Base-by-base conservation (phyloP, 1,140 invertebrate species). In the Drosophila kikkawai region DNA sequence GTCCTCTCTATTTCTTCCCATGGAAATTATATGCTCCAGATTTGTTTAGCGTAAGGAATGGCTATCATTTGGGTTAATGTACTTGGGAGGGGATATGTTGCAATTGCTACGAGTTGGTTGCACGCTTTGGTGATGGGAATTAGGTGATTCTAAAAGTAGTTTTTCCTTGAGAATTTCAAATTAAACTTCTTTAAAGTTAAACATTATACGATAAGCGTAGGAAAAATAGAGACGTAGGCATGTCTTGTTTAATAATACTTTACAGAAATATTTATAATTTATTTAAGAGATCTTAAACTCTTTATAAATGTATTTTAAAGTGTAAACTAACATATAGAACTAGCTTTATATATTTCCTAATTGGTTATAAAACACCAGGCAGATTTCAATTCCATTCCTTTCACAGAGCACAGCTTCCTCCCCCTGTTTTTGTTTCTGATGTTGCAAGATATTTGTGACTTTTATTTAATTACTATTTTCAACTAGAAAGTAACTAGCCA, bases 21-120 rank as follows among this genome's bases (percentile, higher is more conserved):
- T 47, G 73, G 15, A 75, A 64, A 75, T 75, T 36, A 75, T 66
- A 76, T 58, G 53, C 42, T 39, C 17, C 19, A 50, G 75, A 77
- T 77, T 77, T 77, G 75, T 77, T 77, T 68, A 60, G 56, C 55
- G 57, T 77, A 53, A 60, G 56, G 48, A 77, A 68, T 68, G 42
- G 58, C 41, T 26, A 59, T 76, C 74, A 77, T 59, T 77, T 55
- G 42, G 75, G 41, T 55, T 68, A 67, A 76, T 65, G 41, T 58
- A 17, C 22, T 26, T 34, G 17, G 36, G 36, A 29, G 45, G 36
- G 36, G 45, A 67, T 34, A 67, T 68, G 61, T 39, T n/a, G 63
- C 39, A 17, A 63, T 63, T 41, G 32, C n/a, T 36, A 11, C 15
- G 5, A 17, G 29, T 34, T n/a, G 34, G 26, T 32, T 41, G 61